phyloP scores from a whole-genome alignment of 2,888 invertebrate genomes.

The Scaptomyza caliginosa region DNA sequence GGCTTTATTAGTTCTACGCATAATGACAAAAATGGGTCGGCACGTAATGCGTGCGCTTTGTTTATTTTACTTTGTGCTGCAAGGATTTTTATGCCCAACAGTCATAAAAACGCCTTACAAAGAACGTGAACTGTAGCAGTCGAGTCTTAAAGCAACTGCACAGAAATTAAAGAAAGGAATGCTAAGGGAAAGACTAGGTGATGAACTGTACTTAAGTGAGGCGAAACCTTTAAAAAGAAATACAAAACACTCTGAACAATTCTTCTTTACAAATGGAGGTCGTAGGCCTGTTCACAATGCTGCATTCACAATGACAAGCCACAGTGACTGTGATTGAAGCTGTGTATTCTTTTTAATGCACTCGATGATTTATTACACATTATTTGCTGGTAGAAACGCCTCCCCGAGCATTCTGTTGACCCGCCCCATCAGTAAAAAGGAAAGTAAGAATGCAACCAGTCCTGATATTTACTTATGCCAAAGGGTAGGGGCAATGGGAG shows the following conservation, averaged over 20 bases:
- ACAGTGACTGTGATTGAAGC: conserved; percentile 1
- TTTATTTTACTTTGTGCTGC: conserved; percentile 67
- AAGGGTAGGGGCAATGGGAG: background rate
- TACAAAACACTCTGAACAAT: too few relatives aligned
- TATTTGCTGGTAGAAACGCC: conserved; percentile 34
- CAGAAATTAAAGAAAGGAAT: conserved; percentile 4
- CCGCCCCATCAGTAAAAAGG: conserved; percentile 6
- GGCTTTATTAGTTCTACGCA: conserved; percentile 78
- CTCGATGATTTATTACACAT: conserved; percentile 63
- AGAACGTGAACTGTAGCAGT: conserved; percentile 6
- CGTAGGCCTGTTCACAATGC: background rate
- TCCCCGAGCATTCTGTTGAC: conserved; percentile 28
- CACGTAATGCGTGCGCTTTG: conserved; percentile 75
- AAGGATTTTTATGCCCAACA: conserved; percentile 67
- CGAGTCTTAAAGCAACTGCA: conserved; percentile 17
- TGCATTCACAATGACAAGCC: background rate
- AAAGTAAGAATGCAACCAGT: conserved; percentile 41
- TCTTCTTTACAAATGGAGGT: background rate
- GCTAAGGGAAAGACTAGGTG: background rate
- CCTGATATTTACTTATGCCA: conserved; percentile 5
- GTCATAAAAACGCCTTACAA: conserved; percentile 50
- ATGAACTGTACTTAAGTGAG: background rate
- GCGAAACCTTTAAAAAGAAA: background rate
- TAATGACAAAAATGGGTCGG: conserved; percentile 76
- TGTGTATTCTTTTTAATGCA: conserved; percentile 28